phyloP scores from a whole-genome alignment of 1,140 invertebrate species.

The Chelonus insularis region DNA sequence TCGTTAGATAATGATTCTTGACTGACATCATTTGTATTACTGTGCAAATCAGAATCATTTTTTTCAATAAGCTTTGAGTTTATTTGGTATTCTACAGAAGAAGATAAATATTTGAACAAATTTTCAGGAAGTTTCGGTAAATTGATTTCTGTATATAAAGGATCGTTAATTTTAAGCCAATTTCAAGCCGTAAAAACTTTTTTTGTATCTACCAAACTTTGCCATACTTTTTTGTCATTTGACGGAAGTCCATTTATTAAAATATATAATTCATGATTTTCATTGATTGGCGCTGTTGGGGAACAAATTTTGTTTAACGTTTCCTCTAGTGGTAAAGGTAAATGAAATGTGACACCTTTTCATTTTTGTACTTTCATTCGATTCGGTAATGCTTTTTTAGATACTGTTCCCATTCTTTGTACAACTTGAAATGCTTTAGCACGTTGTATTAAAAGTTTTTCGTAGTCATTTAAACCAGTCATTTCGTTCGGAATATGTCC shows the following conservation, averaged over 20 bases:
- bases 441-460: conserved; percentile 33
- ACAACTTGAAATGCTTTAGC: conserved; percentile 4
- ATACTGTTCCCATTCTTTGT: background rate
- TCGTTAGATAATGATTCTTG: background rate
- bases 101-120: too few relatives aligned
- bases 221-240: conserved; percentile 29
- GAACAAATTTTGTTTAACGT: conserved; percentile 39
- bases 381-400: background rate
- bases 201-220: conserved; percentile 29
- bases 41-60: too few relatives aligned
- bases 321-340: conserved; percentile 43
- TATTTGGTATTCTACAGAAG: too few relatives aligned
- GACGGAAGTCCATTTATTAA: conserved; percentile 27
- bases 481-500: too few relatives aligned
- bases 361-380: background rate
- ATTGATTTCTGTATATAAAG: too few relatives aligned
- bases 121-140: too few relatives aligned
- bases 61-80: too few relatives aligned
- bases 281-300: conserved; percentile 31
- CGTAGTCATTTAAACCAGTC: conserved; percentile 33
- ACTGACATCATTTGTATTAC: background rate
- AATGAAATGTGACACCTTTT: conserved; percentile 33
- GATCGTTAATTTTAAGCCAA: too few relatives aligned
- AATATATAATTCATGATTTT: conserved; percentile 29
- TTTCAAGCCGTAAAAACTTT: too few relatives aligned